Percentiles rank a stretch among this genome's conserved stretches.
Conservation (phyloP, 2,888 invertebrate species). For the Drosophila borealis region DNA sequence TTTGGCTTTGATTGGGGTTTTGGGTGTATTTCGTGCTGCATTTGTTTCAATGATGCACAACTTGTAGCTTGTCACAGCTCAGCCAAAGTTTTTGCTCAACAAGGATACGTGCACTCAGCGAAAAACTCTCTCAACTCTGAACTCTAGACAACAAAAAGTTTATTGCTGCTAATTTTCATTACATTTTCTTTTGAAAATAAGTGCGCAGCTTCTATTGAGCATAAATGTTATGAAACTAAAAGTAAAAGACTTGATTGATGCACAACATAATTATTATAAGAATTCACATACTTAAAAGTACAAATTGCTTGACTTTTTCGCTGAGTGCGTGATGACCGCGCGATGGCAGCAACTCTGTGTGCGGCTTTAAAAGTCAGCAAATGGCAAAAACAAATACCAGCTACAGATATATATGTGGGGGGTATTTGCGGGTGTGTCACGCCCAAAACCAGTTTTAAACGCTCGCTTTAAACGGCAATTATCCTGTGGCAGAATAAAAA, state of each 20-base stretch:
- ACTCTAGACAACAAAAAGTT: not conserved
- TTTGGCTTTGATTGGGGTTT: constrained; percentile 77
- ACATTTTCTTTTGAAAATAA: not conserved
- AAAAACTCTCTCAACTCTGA: not conserved
- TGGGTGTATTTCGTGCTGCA: constrained; percentile 73
- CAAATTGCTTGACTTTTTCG: constrained; percentile 8
- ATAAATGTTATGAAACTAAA: no score
- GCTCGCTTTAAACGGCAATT: constrained; percentile 67
- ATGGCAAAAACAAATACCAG: constrained; percentile 14
- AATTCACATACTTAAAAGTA: not conserved
- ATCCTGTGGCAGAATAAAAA: constrained; percentile 49
- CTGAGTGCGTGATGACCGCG: constrained; percentile 11
- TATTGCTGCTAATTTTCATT: not conserved
- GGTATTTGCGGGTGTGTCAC: not conserved
- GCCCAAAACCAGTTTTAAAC: constrained; percentile 16
- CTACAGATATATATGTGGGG: not conserved
- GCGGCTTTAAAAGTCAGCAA: constrained; percentile 36
- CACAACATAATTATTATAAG: no score
- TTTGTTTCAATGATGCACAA: constrained; percentile 76
- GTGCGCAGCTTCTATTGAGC: no score
- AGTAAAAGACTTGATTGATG: no score
- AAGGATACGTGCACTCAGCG: constrained; percentile 1
- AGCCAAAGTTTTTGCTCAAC: constrained; percentile 21
- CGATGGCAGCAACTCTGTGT: constrained; percentile 20
- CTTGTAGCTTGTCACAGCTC: constrained; percentile 47